phyloP scores from a whole-genome alignment of 2,797 vertebrate genomes.

The Cossypha niveicapilla region DNA sequence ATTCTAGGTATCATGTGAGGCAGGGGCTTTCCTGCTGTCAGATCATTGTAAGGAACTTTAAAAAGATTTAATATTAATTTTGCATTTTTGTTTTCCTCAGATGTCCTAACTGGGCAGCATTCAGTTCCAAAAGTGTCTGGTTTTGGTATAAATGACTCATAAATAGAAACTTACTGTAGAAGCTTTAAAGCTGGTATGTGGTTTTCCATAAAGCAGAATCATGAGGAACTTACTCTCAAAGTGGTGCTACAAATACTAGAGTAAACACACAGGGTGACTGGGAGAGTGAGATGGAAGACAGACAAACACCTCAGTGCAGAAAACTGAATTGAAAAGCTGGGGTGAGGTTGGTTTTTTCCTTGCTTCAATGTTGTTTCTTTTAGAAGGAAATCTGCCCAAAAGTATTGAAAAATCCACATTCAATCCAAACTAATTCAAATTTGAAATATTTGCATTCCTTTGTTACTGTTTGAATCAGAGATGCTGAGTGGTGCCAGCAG shows the following conservation, averaged over 20 bases:
- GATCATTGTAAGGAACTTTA: background rate
- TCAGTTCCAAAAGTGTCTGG: constrained; percentile 30
- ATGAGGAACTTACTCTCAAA: background rate
- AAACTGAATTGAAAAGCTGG: background rate
- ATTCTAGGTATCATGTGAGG: background rate
- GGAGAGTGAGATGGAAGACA: background rate
- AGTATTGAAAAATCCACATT: background rate
- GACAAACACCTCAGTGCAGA: background rate
- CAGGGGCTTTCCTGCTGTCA: background rate
- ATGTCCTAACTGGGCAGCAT: constrained; percentile 21
- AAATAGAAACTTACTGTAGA: constrained; percentile 42
- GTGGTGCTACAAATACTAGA: background rate
- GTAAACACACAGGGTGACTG: background rate
- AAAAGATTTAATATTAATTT: background rate
- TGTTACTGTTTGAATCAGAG: background rate
- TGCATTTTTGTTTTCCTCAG: constrained; percentile 46
- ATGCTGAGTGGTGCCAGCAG: background rate
- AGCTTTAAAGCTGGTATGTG: background rate
- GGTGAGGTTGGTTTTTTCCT: accelerated
- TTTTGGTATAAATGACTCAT: constrained; percentile 63
- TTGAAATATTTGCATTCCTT: background rate
- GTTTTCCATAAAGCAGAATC: constrained; percentile 50
- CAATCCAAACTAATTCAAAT: background rate
- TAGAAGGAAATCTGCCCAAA: background rate
- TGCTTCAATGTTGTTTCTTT: background rate